phyloP scores from a whole-genome alignment of 2,888 invertebrate genomes.

The Melitaea athalia region DNA sequence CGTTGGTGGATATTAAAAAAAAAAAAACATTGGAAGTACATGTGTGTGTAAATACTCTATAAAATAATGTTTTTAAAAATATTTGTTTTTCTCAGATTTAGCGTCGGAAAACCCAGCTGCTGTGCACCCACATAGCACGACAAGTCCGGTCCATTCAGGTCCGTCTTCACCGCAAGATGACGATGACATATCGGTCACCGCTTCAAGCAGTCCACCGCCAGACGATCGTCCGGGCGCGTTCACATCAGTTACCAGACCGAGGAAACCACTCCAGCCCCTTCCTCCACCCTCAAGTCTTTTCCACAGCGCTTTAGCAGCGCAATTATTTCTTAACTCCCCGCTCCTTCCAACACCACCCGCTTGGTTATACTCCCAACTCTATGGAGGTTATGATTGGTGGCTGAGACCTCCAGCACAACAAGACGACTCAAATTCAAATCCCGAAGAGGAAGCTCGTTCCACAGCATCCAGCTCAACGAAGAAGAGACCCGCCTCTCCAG shows the following conservation, averaged over 20 bases:
- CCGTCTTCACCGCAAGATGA: conserved; percentile 82
- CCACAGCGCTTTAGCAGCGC: conserved; percentile 83
- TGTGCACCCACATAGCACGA: conserved; percentile 86
- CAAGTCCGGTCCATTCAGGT: conserved; percentile 86
- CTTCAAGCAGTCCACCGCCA: conserved; percentile 79
- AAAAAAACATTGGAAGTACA: too few relatives aligned
- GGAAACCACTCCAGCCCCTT: conserved; percentile 74
- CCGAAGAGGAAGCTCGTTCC: conserved; percentile 68
- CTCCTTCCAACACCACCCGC: conserved; percentile 89
- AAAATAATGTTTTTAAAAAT: not conserved
- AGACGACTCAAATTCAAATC: conserved; percentile 73
- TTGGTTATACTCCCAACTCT: conserved; percentile 90
- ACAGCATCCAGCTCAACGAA: conserved; percentile 69
- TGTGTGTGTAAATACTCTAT: not conserved
- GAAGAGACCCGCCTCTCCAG: conserved; percentile 81
- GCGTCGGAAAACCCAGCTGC: conserved; percentile 71
- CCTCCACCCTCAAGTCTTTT: conserved; percentile 76
- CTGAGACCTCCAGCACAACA: conserved; percentile 74
- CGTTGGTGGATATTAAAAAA: not conserved
- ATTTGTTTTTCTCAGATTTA: conserved; percentile 55
- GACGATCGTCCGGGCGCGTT: conserved; percentile 81
- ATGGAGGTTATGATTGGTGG: conserved; percentile 88
- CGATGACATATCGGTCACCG: conserved; percentile 85
- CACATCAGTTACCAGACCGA: conserved; percentile 73
- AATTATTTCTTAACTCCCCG: conserved; percentile 88